Evolutionary conservation across 2,888 invertebrate genomes (phyloP).

Genomic region (Chymomyza amoena): DNA sequence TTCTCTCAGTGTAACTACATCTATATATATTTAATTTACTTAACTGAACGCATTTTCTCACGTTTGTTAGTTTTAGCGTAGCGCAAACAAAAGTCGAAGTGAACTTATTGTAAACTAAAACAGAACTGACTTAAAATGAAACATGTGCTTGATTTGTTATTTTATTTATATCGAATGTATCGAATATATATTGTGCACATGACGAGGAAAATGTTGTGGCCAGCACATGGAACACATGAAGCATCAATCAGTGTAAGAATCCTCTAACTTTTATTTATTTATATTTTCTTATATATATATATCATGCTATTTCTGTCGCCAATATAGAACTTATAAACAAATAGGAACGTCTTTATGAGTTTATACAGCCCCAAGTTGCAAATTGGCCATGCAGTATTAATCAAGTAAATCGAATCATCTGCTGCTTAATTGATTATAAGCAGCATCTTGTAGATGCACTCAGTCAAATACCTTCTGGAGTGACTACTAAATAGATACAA

Average conservation of each 20-base stretch:
- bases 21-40: not conserved
- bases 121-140: not conserved
- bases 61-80: not conserved
- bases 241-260: not conserved
- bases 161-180: constrained; percentile 1
- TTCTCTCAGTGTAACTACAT: not conserved
- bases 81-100: not conserved
- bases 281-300: not conserved
- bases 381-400: not conserved
- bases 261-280: not conserved
- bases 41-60: constrained; percentile 1
- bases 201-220: not conserved
- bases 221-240: constrained; percentile 6
- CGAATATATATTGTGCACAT: constrained; percentile 5
- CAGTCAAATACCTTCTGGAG: constrained; percentile 11
- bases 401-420: constrained; percentile 41
- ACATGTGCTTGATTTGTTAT: not conserved
- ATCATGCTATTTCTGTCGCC: constrained; percentile 30
- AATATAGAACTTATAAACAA: constrained; percentile 6
- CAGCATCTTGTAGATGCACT: constrained; percentile 19
- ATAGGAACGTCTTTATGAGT: not conserved
- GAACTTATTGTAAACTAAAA: constrained; percentile 6
- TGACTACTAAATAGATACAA: not conserved
- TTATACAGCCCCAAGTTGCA: not conserved
- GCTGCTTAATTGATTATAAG: constrained; percentile 53